Conservation (phyloP, 2,797 vertebrate genomes). For the Epinephelus coioides region DNA sequence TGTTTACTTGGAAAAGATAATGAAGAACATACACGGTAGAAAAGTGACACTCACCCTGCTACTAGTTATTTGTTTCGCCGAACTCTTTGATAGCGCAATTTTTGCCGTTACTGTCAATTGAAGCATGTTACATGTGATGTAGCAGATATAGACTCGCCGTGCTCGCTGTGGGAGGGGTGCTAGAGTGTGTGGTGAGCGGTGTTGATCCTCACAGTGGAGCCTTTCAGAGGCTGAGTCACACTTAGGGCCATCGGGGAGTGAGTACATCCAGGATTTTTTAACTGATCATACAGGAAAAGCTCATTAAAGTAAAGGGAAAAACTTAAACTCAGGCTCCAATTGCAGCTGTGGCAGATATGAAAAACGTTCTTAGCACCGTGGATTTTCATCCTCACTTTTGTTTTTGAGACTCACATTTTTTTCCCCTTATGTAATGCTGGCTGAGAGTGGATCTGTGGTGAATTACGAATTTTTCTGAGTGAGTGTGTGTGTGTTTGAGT, state of each 20-base stretch:
- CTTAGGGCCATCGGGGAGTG: constrained; percentile 47
- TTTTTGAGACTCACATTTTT: constrained; percentile 79
- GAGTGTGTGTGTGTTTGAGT: constrained; percentile 12
- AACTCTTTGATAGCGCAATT: constrained; percentile 22
- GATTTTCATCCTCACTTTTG: constrained; percentile 59
- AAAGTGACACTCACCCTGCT: constrained; percentile 31
- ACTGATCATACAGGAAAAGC: constrained; percentile 72
- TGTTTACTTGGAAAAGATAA: constrained; percentile 73
- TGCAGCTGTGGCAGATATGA: constrained; percentile 62
- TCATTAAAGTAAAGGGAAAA: constrained; percentile 58
- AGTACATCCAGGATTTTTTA: constrained; percentile 53
- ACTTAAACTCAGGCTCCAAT: constrained; percentile 17
- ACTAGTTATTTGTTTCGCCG: constrained; percentile 43
- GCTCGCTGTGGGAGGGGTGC: constrained; percentile 53
- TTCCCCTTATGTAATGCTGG: constrained; percentile 76
- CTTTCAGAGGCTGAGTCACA: constrained; percentile 66
- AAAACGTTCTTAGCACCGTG: constrained; percentile 50
- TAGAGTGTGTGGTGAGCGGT: constrained; percentile 44
- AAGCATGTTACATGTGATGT: constrained; percentile 20
- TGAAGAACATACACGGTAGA: constrained; percentile 51
- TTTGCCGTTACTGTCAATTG: constrained; percentile 25
- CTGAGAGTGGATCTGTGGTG: constrained; percentile 67
- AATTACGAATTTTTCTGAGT: constrained; percentile 70
- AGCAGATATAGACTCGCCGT: constrained; percentile 33
- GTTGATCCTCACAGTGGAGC: constrained; percentile 66